These are phyloP conservation scores for Cephalopholis sonnerati DNA, from an alignment of 2,113 vertebrate genomes.

Conservation along the genomic window DNA sequence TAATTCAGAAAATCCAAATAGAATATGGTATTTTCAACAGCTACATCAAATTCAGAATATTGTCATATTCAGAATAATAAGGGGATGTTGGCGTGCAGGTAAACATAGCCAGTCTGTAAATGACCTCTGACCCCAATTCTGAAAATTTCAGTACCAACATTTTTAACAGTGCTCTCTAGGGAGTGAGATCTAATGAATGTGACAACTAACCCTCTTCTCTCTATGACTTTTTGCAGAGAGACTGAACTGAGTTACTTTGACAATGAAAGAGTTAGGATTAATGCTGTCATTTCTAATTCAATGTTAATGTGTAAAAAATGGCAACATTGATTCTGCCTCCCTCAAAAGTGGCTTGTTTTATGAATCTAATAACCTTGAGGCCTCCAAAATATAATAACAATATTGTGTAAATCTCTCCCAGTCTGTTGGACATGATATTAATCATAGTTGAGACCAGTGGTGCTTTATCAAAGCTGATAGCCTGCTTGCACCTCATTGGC, in stretches of 20 bases:
- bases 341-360: slow-evolving; percentile 3
- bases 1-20: too few species aligned
- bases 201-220: too few species aligned
- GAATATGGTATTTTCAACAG: too few species aligned
- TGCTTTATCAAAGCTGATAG: slow-evolving; percentile 63
- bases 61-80: too few species aligned
- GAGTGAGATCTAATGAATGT: too few species aligned
- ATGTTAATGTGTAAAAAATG: neutral
- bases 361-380: slow-evolving; percentile 27
- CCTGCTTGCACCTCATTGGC: slow-evolving; percentile 57
- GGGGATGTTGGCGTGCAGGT: too few species aligned
- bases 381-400: slow-evolving; percentile 27
- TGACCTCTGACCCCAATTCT: too few species aligned
- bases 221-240: neutral
- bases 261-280: slow-evolving; percentile 3
- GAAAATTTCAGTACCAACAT: too few species aligned
- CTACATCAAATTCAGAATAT: too few species aligned
- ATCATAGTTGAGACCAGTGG: slow-evolving; percentile 56
- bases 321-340: slow-evolving; percentile 1
- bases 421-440: slow-evolving; percentile 41
- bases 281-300: slow-evolving; percentile 11
- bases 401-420: slow-evolving; percentile 19
- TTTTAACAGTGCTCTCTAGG: too few species aligned
- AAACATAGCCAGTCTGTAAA: too few species aligned
- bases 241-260: neutral